A percentile compares a stretch with the other conserved stretches of the same genome.
Conservation (phyloP, 2,113 vertebrate genomes). For the Microcebus lehilahytsara region DNA sequence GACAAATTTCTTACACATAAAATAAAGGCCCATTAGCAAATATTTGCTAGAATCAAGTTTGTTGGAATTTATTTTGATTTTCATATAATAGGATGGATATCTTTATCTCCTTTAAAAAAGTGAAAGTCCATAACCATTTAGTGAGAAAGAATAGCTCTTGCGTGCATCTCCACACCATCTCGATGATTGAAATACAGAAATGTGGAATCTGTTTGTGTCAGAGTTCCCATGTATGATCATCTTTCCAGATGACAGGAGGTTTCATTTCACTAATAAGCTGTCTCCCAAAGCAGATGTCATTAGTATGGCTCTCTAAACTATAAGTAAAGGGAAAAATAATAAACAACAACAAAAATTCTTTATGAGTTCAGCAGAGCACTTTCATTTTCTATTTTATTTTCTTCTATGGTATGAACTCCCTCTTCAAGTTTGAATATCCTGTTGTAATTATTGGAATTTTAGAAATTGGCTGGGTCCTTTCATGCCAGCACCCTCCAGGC, state of each 20-base stretch:
- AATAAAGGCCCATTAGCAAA: background rate
- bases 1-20: background rate
- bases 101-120: conserved; percentile 4
- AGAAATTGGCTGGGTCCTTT: background rate
- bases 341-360: background rate
- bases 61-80: conserved; percentile 5
- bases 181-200: background rate
- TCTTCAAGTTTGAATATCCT: background rate
- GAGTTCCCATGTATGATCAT: background rate
- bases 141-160: background rate
- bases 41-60: background rate
- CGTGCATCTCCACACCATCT: background rate
- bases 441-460: background rate
- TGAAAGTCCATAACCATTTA: background rate
- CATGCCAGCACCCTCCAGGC: background rate
- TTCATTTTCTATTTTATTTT: background rate
- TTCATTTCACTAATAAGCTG: background rate
- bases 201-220: background rate
- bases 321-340: background rate
- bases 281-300: background rate
- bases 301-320: background rate
- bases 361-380: background rate
- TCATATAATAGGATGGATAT: background rate
- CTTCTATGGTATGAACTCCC: background rate
- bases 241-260: background rate